Percentiles rank a stretch among this genome's conserved stretches.
These are phyloP conservation scores for Hyposoter didymator DNA, from an alignment of 2,888 invertebrate genomes.

Conservation along the genomic window DNA sequence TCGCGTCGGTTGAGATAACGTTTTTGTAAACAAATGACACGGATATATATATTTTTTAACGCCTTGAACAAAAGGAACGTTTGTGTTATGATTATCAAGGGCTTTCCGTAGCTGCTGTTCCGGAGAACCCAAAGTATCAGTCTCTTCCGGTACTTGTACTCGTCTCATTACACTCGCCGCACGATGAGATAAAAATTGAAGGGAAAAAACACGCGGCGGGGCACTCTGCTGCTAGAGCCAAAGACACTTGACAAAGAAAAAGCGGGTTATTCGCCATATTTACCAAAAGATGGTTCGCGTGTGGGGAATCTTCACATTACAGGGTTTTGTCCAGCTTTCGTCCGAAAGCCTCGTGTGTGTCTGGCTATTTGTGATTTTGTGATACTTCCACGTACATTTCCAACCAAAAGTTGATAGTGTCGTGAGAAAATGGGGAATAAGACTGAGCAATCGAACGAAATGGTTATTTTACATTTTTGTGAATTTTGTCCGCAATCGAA, in stretches of 20 bases:
- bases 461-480: background rate
- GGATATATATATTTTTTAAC: background rate
- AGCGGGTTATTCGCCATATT: slow-evolving; percentile 21
- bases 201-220: background rate
- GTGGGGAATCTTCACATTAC: slow-evolving; percentile 52
- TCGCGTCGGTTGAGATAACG: no score
- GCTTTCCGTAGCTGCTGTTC: background rate
- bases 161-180: slow-evolving; percentile 5
- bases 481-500: no score
- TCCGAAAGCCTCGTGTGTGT: slow-evolving; percentile 33
- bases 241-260: slow-evolving; percentile 21
- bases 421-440: background rate
- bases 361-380: background rate
- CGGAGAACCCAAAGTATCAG: background rate
- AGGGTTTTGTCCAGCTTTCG: slow-evolving; percentile 37
- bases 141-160: slow-evolving; percentile 1
- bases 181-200: background rate
- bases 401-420: background rate
- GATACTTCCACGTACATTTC: slow-evolving; percentile 20
- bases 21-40: background rate
- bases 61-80: background rate
- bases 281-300: slow-evolving; percentile 54
- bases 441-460: background rate
- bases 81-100: background rate
- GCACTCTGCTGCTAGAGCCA: background rate